Evolutionary conservation across 2,797 vertebrate genomes (phyloP), one percentile per base, ranked within the genome.

Genomic region (Pipistrellus kuhlii): DNA sequence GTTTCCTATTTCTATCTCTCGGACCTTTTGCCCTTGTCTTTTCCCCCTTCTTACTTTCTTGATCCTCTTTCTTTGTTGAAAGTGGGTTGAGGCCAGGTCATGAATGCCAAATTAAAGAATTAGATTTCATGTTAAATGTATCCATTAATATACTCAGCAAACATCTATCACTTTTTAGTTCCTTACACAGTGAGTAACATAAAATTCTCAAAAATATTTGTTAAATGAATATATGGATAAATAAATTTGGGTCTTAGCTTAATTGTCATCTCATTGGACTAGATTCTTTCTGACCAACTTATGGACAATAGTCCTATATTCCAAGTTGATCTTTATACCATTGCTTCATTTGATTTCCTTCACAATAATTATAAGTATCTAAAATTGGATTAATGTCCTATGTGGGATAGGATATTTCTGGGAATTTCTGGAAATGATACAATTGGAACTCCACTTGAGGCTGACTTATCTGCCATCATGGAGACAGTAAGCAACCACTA

Each of bases 21-120:
- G 46, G 71, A 41, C 20, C 0, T 78, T 83, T 68, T 55, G 9
- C 76, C 27, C 15, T 68, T 62, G 18, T 68, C 12, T 77, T 57
- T 88, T 83, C 27, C 32, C 21, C 48, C 23, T 62, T 84, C 44
- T 46, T n/a, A 68, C 23, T 4, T 12, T 14, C 51, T 86, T 30
- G 4, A 68, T 35, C 55, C 35, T 90, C 35, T 78, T 92, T 80
- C 48, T 93, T 88, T 80, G 80, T 78, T 23, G 32, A 92, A 88
- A 38, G 32, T 66, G 25, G 78, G 27, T 81, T 86, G 77, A 90
- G 84, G 32, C 23, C 78, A 77, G 55, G 6, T 51, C 14, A 80
- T 75, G 17, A 91, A 84, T 9, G n/a, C 35, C 57, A 92, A 80
- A 27, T n/a, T 90, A 90, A 87, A 75, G 11, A 90, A 90, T 32